Conservation (phyloP, 2,888 invertebrate genomes). For the Idaea aversata region DNA sequence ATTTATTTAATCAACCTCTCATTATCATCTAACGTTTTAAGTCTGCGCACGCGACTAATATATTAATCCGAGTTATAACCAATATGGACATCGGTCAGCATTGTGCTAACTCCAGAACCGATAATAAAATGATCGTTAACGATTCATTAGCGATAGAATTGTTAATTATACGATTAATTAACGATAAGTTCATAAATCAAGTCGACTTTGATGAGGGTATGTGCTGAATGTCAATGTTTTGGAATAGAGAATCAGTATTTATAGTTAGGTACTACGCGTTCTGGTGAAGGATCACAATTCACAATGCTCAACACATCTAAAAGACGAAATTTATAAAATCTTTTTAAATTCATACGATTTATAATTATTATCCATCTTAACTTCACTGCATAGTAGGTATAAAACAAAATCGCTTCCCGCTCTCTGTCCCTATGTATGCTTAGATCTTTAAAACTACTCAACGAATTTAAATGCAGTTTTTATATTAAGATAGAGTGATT, state of each 20-base stretch:
- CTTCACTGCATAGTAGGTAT: too few species aligned
- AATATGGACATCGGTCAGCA: not conserved
- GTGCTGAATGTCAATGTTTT: not conserved
- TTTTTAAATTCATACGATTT: too few species aligned
- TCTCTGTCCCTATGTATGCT: too few species aligned
- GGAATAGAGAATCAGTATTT: not conserved
- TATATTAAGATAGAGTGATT: too few species aligned
- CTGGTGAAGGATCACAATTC: too few species aligned
- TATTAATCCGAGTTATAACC: conserved; percentile 8
- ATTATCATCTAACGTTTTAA: conserved; percentile 18
- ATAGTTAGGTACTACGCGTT: too few species aligned
- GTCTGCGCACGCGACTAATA: conserved; percentile 21
- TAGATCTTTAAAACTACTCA: too few species aligned
- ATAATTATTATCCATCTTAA: too few species aligned
- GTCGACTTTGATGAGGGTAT: not conserved
- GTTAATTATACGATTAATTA: not conserved
- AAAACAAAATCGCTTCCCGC: too few species aligned
- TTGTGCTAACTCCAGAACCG: not conserved
- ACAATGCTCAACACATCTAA: too few species aligned
- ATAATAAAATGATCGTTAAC: not conserved
- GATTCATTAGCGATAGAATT: not conserved
- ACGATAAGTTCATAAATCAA: not conserved
- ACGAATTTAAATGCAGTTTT: too few species aligned
- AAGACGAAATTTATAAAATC: too few species aligned
- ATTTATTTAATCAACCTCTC: conserved; percentile 19